These are phyloP conservation scores for Trissolcus japonicus DNA, from an alignment of 2,888 invertebrate genomes.

Conservation along the genomic window DNA sequence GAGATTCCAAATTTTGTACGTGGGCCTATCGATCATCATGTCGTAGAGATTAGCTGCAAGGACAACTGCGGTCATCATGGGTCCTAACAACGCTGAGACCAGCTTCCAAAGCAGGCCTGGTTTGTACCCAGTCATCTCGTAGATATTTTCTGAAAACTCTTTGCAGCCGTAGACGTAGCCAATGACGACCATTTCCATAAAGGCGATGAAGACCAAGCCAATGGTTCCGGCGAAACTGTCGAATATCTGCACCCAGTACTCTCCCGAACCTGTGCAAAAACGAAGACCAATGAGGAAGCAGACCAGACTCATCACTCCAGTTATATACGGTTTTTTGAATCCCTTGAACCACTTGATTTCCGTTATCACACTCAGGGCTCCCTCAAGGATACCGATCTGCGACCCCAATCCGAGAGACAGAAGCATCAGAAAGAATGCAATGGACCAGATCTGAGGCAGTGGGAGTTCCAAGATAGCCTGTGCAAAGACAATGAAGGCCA, in stretches of 20 bases:
- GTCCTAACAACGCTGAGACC: constrained; percentile 16
- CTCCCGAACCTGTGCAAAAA: constrained; percentile 29
- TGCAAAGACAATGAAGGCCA: constrained; percentile 97
- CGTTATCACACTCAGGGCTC: constrained; percentile 8
- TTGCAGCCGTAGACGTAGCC: constrained; percentile 18
- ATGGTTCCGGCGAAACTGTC: constrained; percentile 39
- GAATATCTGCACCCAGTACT: constrained; percentile 40
- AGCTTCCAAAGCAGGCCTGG: constrained; percentile 23
- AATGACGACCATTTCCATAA: constrained; percentile 19
- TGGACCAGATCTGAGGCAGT: constrained; percentile 95
- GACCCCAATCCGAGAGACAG: constrained; percentile 94
- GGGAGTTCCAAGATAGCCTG: constrained; percentile 96
- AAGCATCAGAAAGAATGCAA: constrained; percentile 97
- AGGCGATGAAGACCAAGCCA: constrained; percentile 24
- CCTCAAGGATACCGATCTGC: constrained; percentile 29
- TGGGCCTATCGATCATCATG: constrained; percentile 11
- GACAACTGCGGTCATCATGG: constrained; percentile 17
- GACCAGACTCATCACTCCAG: constrained; percentile 1
- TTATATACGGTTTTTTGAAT: constrained; percentile 9
- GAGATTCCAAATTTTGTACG: constrained; percentile 23
- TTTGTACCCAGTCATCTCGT: constrained; percentile 30
- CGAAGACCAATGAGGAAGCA: constrained; percentile 5
- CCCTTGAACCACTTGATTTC: constrained; percentile 4
- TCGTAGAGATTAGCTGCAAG: constrained; percentile 13
- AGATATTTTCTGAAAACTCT: constrained; percentile 23